Evolutionary conservation across 2,888 invertebrate genomes (phyloP).

Genomic region (Tetramorium bicarinatum): DNA sequence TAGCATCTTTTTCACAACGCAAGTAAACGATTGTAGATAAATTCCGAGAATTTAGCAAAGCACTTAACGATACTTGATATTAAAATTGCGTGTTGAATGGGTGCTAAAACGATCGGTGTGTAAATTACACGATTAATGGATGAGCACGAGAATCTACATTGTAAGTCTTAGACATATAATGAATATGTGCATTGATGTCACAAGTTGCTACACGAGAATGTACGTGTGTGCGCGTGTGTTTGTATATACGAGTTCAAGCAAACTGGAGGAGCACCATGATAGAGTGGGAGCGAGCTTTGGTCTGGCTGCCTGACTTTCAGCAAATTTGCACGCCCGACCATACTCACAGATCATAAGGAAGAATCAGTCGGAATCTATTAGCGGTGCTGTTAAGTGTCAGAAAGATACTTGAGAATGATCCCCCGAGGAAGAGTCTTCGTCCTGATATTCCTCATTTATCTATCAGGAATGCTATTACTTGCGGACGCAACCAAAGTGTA

Average conservation of each 20-base stretch:
- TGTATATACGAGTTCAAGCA: constrained; percentile 57
- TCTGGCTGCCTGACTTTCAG: constrained; percentile 77
- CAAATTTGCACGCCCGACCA: constrained; percentile 79
- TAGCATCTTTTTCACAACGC: constrained; percentile 23
- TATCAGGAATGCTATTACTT: constrained; percentile 38
- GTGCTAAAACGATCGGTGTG: background rate
- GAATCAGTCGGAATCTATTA: constrained; percentile 79
- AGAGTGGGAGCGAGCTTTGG: constrained; percentile 82
- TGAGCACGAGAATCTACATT: constrained; percentile 52
- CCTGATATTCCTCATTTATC: constrained; percentile 58
- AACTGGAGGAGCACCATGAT: constrained; percentile 69
- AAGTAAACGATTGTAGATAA: constrained; percentile 18
- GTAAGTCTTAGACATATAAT: constrained; percentile 74
- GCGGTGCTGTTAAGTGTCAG: constrained; percentile 78
- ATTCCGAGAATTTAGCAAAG: background rate
- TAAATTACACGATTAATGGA: constrained; percentile 26
- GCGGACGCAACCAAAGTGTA: constrained; percentile 65
- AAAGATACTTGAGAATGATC: constrained; percentile 78
- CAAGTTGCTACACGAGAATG: constrained; percentile 41
- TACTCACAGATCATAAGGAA: constrained; percentile 68
- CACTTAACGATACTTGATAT: constrained; percentile 11
- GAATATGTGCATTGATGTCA: constrained; percentile 63
- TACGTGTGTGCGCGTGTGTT: constrained; percentile 32
- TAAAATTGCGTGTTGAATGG: background rate
- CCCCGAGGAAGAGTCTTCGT: constrained; percentile 67